These are phyloP conservation scores for Nycticebus coucang DNA, from an alignment of 2,113 vertebrate genomes.

Conservation along the genomic window DNA sequence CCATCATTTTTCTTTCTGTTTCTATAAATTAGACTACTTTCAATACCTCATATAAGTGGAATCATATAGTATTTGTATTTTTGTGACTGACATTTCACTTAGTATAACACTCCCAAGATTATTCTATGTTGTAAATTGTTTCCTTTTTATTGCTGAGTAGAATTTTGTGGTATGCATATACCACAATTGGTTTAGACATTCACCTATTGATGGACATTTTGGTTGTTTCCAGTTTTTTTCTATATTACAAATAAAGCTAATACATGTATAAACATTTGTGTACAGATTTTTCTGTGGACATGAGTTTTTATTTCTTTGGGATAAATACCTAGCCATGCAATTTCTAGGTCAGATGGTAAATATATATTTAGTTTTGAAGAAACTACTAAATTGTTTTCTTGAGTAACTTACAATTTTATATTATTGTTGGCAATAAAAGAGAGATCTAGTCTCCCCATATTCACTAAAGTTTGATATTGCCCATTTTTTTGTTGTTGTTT, in stretches of 20 bases:
- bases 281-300: background rate
- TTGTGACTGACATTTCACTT: background rate
- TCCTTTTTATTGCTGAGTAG: background rate
- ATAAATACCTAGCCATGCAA: background rate
- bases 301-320: background rate
- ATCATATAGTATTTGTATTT: background rate
- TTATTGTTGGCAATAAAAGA: background rate
- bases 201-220: background rate
- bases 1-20: background rate
- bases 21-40: background rate
- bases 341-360: background rate
- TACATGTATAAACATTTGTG: background rate
- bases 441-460: background rate
- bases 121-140: background rate
- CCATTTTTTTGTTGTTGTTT: background rate
- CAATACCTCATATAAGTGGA: background rate
- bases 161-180: background rate
- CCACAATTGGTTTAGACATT: background rate
- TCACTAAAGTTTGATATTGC: background rate
- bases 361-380: background rate
- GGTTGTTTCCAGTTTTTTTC: background rate
- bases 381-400: background rate
- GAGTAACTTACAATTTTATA: background rate
- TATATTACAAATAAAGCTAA: background rate
- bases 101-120: background rate